phyloP scores from a whole-genome alignment of 2,113 vertebrate species.

The Athene cunicularia region DNA sequence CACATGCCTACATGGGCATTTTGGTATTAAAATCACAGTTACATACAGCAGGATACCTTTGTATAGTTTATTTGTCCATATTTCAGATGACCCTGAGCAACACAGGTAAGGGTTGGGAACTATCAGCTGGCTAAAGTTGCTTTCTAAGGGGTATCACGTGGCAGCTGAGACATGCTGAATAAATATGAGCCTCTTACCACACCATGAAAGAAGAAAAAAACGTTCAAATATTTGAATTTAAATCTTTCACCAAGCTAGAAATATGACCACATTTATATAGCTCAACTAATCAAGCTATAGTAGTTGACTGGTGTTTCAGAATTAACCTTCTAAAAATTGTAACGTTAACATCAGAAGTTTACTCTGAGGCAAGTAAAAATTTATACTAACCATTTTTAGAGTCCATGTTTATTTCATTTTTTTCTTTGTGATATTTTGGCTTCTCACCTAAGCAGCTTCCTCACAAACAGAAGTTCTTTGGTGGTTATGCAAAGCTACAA shows the following conservation, averaged over 20 bases:
- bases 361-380: not conserved
- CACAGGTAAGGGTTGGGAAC: not conserved
- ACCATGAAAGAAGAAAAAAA: not conserved
- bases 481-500: not conserved
- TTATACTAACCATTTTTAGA: not conserved
- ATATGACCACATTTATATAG: not conserved
- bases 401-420: not conserved
- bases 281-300: not conserved
- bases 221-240: not conserved
- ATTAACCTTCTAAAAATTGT: not conserved
- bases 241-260: not conserved
- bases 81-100: not conserved
- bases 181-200: not conserved
- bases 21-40: not conserved
- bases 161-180: not conserved
- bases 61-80: not conserved
- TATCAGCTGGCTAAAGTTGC: not conserved
- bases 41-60: not conserved
- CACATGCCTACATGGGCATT: not conserved
- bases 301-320: not conserved
- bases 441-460: not conserved
- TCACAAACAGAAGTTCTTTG: not conserved
- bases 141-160: not conserved
- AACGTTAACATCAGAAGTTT: not conserved
- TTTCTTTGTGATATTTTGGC: not conserved